Evolutionary conservation across 2,113 vertebrate genomes (phyloP), one percentile per base, ranked within the genome.

Genomic region (Xyrauchen texanus): DNA sequence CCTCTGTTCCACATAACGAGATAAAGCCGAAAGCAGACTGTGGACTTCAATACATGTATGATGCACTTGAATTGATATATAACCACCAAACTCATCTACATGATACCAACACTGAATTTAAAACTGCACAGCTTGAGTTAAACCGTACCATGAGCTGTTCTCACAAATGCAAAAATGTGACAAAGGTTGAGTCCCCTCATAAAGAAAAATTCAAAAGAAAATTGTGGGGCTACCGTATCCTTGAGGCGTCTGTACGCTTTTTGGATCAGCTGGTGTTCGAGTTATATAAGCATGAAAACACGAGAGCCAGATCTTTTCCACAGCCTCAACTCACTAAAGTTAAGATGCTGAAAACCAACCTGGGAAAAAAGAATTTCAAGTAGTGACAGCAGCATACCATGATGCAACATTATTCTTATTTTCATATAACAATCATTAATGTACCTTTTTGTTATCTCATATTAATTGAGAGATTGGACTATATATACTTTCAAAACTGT

Each of bases 31-130:
- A 77, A 0, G 79, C 84, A 8, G 72, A 77, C 7, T 90, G 88
- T 69, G 78, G 88, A 69, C 77, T 92, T 34, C 0, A 4, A 4
- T 92, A 88, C 52, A 85, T 91, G 76, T 2, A 0, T 3, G 0
- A 72, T 1, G 86, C 84, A 8, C 78, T 93, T 58, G 0, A 60
- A 0, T 0, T 42, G 6, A 44, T 91, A 58, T 13, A 47, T 3
- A 0, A 77, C 5, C 81, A 89, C 68, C 88, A 91, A 68, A 4
- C 0, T 0, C 0, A 82, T 6, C 12, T 86, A 66, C 84, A 82
- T 7, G 16, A 62, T 0, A 0, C 0, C 88, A 44, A 16, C 81
- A 4, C 0, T 16, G 0, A 0, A 12, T 2, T 77, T 90, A 2
- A 0, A 0, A 0, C 0, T 0, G 7, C 66, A 1, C 51, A 79